Base-by-base conservation (phyloP, 2,888 invertebrate genomes). In the Melangyna quadrimaculata region DNA sequence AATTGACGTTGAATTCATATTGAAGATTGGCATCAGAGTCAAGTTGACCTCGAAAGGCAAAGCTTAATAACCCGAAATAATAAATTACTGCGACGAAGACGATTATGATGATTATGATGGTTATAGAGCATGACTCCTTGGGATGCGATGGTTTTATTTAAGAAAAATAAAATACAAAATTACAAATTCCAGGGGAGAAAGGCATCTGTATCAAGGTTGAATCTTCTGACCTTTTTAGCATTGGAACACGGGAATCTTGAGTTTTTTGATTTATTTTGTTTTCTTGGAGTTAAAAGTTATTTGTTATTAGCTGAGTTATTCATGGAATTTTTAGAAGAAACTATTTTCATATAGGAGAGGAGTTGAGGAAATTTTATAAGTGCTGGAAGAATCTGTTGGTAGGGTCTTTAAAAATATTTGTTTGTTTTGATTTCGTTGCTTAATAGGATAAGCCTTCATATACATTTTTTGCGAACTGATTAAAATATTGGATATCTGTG, bases 41-140 rank as follows among this genome's bases (percentile, higher is more conserved):
- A n/a, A 51, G 67, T 14, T 67, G 51, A 67, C 67, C 32, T 51
- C 35, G 24, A 65, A 65, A 35, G 48, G 48, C 32, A 14, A 45
- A n/a, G 51, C 51, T 67, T 51, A 67, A 67, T 67, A 67, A 67
- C 67, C 67, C 67, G 67, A 51, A 67, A 48, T 48, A 51, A 51
- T 10, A 67, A 67, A 48, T 67, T 35, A 35, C 35, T n/a, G n/a
- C n/a, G n/a, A n/a, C n/a, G n/a, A n/a, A n/a, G n/a, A n/a, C n/a
- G 3, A 35, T 10, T 1, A 53, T n/a, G 55, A 55, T 27, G 19
- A 57, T 37, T 22, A 22, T 59, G 12, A 59, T 59, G 59, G 22
- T 19, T 8, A 35, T 22, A 4, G 35, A 3, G 14, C 37, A 22
- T 59, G 35, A 59, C 22, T 59, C 12, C 55, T 29, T 57, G 9